Conservation (phyloP, 2,888 invertebrate genomes). For the Pristionchus arcanus region DNA sequence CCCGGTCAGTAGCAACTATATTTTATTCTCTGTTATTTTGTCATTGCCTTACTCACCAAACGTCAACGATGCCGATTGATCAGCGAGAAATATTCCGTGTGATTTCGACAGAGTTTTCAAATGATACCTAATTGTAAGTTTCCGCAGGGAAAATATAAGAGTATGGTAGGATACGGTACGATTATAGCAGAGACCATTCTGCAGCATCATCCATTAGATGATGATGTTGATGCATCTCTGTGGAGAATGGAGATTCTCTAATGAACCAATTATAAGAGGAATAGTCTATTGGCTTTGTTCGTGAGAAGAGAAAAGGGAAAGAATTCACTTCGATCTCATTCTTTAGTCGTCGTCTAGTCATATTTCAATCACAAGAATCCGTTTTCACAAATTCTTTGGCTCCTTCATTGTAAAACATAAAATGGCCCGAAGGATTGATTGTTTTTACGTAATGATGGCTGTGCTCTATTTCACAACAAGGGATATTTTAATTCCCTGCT, state of each 20-base stretch:
- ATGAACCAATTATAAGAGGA: constrained; percentile 27
- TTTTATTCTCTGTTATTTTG: no score
- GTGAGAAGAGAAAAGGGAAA: neutral
- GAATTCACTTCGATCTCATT: neutral
- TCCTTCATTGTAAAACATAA: neutral
- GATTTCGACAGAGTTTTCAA: no score
- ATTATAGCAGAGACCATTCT: no score
- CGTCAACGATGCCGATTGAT: neutral
- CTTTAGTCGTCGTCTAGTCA: neutral
- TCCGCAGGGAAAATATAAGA: neutral
- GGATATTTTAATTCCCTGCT: no score
- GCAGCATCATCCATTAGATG: neutral
- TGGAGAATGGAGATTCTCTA: neutral
- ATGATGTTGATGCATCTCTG: neutral
- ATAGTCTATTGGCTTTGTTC: constrained; percentile 19
- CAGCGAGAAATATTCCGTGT: no score
- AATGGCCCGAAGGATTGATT: neutral
- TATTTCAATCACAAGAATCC: neutral
- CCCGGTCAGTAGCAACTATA: neutral
- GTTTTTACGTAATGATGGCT: neutral
- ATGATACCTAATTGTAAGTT: no score
- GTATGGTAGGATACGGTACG: neutral
- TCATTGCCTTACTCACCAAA: no score
- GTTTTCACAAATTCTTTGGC: neutral
- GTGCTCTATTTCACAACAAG: no score